These are phyloP conservation scores for Butorides virescens DNA, from an alignment of 2,113 vertebrate species.

Conservation along the genomic window DNA sequence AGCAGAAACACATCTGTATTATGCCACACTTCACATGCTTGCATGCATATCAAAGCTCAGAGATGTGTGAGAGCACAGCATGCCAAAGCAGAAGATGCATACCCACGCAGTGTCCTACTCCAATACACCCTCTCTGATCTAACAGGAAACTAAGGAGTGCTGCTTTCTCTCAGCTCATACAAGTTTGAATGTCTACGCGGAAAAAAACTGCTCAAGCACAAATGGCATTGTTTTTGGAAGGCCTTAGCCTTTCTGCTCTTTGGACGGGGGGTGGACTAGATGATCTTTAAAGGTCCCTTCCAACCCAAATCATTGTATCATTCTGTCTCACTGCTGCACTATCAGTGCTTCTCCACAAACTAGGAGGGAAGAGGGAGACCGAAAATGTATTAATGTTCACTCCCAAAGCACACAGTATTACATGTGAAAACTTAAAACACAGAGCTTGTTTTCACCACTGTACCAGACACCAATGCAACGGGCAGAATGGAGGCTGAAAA, in stretches of 20 bases:
- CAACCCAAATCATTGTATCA: background rate
- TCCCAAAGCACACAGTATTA: background rate
- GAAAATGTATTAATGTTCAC: background rate
- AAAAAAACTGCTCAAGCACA: background rate
- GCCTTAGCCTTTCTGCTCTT: background rate
- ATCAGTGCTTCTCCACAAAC: background rate
- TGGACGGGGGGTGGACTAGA: background rate
- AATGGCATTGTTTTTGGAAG: background rate
- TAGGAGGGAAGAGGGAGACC: background rate
- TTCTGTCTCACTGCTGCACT: background rate
- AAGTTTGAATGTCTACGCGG: background rate
- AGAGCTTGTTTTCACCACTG: background rate
- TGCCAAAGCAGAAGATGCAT: constrained; percentile 37
- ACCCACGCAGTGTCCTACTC: constrained; percentile 35
- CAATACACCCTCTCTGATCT: background rate
- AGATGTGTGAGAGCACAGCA: background rate
- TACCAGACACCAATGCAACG: background rate
- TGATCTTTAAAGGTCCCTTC: background rate
- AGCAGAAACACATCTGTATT: background rate
- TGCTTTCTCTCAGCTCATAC: background rate
- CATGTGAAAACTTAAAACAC: background rate
- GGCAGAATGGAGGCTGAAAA: background rate
- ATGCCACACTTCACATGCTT: background rate
- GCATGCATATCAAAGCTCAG: background rate
- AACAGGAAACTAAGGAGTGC: background rate